Evolutionary conservation across 2,888 invertebrate species (phyloP), one percentile per base, ranked within the genome.

Genomic region (Palloptera scutellata): DNA sequence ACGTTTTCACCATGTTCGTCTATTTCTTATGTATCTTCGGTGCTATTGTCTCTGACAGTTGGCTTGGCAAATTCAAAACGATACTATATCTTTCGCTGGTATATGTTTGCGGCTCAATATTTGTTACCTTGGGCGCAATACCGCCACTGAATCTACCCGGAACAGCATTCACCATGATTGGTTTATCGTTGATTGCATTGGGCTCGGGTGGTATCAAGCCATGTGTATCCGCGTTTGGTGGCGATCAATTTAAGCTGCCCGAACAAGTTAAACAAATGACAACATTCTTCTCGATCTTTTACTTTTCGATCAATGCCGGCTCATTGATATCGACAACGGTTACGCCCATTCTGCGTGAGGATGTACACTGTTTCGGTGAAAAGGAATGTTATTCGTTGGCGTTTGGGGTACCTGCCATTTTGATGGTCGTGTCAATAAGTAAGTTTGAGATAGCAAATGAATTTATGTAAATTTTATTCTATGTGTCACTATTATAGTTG

Each of bases 181-280:
- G 92, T 0, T 83, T 94, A 40, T 79, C 89, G 13, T 84, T 93
- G 73, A 91, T 94, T 68, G 91, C 91, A 0, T 72, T 92, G 4
- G 93, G 93, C 1, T 92, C 93, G 0, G 93, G 93, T 0, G 93
- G 93, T 4, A 94, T 94, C 71, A 94, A 94, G 75, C 93, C 94
- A 0, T 94, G 93, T 80, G 93, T 94, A 1, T 87, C 91, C 0
- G 90, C 94, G 0, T 94, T 94, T 80, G 94, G 93, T 3, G 94
- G 93, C 0, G 94, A 94, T 82, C 94, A 93, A 81, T 92, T 93
- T 77, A 83, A 85, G 15, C 77, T 90, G 53, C 90, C 90, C 0
- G 86, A 88, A 59, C 90, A 92, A 84, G 87, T 89, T 15, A 86
- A 87, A 70, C 88, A 91, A 77, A 85, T 92, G 54, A 87, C 89